These are phyloP conservation scores for Candoia aspera DNA, from an alignment of 2,113 vertebrate species.

Conservation along the genomic window DNA sequence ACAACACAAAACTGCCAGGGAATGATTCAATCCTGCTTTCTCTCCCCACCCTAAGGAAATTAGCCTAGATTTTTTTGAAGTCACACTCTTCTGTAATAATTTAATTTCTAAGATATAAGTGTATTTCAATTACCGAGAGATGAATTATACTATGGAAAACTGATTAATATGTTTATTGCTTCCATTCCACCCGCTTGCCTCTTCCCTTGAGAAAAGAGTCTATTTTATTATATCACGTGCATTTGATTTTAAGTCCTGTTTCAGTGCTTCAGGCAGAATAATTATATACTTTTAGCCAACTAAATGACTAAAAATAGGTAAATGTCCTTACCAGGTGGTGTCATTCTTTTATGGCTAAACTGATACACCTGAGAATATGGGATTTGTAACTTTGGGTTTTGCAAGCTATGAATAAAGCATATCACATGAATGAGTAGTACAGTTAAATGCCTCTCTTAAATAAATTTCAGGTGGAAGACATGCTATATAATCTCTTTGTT, in stretches of 20 bases:
- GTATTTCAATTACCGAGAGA: conserved; percentile 47
- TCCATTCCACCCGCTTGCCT: conserved; percentile 43
- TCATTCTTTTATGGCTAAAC: conserved; percentile 21
- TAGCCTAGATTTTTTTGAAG: conserved; percentile 7
- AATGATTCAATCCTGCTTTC: background rate
- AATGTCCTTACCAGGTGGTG: conserved; percentile 33
- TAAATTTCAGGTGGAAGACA: conserved; percentile 13
- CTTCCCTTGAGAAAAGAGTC: conserved; percentile 44
- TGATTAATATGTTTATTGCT: conserved; percentile 61
- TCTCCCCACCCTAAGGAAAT: background rate
- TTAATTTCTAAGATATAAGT: conserved; percentile 59
- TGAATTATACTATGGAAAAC: conserved; percentile 55
- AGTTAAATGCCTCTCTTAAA: conserved; percentile 20
- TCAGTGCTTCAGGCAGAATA: conserved; percentile 48
- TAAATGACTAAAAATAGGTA: conserved; percentile 57
- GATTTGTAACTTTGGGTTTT: conserved; percentile 16
- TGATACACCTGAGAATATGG: background rate
- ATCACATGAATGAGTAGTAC: background rate
- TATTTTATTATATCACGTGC: conserved; percentile 50
- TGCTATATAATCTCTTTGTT: conserved; percentile 10
- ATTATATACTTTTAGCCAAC: conserved; percentile 53
- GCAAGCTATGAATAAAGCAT: conserved; percentile 10
- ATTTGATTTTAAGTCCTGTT: conserved; percentile 36
- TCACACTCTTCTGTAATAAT: conserved; percentile 42
- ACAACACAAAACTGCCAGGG: background rate